phyloP scores from a whole-genome alignment of 2,888 invertebrate species.

The Catocala sponsa region DNA sequence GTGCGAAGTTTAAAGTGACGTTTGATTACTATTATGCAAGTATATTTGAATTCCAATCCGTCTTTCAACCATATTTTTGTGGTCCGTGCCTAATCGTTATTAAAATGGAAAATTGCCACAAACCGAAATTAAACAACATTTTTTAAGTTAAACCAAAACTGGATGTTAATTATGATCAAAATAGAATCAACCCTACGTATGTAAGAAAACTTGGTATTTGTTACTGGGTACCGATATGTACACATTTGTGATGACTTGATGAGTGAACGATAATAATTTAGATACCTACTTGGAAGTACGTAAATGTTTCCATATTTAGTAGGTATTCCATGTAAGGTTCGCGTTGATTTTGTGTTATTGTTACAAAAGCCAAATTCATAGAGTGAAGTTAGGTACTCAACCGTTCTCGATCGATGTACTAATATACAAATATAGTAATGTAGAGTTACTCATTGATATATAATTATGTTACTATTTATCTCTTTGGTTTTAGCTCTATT shows the following conservation, averaged over 20 bases:
- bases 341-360: conserved; percentile 6
- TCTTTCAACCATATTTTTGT: conserved; percentile 36
- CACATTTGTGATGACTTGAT: neutral
- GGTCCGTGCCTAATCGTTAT: conserved; percentile 21
- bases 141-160: conserved; percentile 1
- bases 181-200: too few relatives aligned
- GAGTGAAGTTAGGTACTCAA: too few relatives aligned
- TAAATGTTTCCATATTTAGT: neutral
- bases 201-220: neutral
- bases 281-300: neutral
- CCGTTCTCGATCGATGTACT: too few relatives aligned
- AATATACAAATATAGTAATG: too few relatives aligned
- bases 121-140: conserved; percentile 10
- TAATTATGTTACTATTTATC: too few relatives aligned
- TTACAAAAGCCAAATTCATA: too few relatives aligned
- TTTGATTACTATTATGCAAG: conserved; percentile 5
- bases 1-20: neutral
- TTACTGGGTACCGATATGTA: neutral
- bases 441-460: too few relatives aligned
- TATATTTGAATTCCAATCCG: conserved; percentile 13
- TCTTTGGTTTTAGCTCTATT: too few relatives aligned
- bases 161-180: neutral
- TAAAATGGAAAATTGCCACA: conserved; percentile 26
- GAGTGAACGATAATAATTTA: conserved; percentile 4
- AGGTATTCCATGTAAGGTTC: neutral